Base-by-base conservation (phyloP, 2,797 vertebrate species). In the Philypnodon macrostomus region DNA sequence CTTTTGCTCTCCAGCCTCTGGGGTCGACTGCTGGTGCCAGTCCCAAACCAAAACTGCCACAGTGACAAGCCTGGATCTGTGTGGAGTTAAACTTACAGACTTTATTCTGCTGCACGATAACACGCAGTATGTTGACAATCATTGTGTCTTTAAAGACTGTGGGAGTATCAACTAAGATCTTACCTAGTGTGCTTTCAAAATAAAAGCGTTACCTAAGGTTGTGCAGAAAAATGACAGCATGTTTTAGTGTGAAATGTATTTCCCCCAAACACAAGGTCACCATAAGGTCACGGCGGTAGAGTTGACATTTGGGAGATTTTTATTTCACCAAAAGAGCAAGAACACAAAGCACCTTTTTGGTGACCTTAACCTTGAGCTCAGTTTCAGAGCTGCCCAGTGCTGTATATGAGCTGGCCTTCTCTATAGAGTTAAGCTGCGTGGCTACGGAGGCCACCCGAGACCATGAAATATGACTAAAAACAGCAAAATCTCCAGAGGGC, bases 321-420 rank as follows among this genome's bases (percentile, higher is more conserved):
- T 26, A 51, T 55, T 29, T 12, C 32, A 47, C 47, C 41, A 30
- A 30, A 41, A 44, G 41, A 46, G 37, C 52, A 58, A 14, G 56
- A 52, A 23, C 40, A 51, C 19, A 30, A 48, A 63, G 30, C 45
- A 35, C 39, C 36, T 60, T 41, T n/a, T 27, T 7, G 31, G 15
- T 70, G 63, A 63, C 59, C 49, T 69, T 58, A 50, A 53, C 40
- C 32, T 19, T 72, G 58, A 63, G 74, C 36, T 58, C 27, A 16
- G 55, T 60, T 65, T 63, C 46, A 58, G 30, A 64, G 30, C n/a
- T 5, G 9, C 31, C 11, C 2, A 1, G 32, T 37, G 29, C 29
- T 9, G 1, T 4, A 14, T 32, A 18, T 40, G 5, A 24, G 7
- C 59, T 40, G 29, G 9, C 13, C 16, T 44, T 64, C 29, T 30